Evolutionary conservation across 2,113 vertebrate genomes (phyloP), one percentile per base, ranked within the genome.

Genomic region (Periophthalmus modestus): DNA sequence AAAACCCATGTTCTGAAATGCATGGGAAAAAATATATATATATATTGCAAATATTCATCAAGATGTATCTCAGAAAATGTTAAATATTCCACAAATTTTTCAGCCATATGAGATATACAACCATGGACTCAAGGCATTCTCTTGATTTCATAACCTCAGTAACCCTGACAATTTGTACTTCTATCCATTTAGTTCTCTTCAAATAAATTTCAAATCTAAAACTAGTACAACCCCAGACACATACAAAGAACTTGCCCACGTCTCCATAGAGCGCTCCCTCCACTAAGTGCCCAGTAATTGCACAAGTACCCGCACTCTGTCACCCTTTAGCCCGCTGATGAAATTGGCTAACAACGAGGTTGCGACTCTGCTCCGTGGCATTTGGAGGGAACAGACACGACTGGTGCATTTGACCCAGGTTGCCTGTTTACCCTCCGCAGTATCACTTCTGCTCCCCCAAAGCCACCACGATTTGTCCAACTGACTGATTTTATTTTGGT

Each of bases 371-470:
- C 74, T 66, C 79, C 63, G 21, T 68, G 82, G 82, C 80, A 80
- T 83, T 82, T 83, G 54, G n/a, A 23, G 57, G 16, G 73, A 76
- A 73, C 75, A 77, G 62, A 71, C 65, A 74, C 77, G 77, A 61
- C 75, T 10, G 4, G 78, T 65, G 72, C 76, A 79, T 76, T 84
- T 89, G 89, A 85, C 85, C 82, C 71, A 79, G 87, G 85, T 79
- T 74, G 88, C 79, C 89, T 92, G 92, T 93, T 91, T 90, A 91
- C 91, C 89, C 89, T 90, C 93, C 3, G 48, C 48, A n/a, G n/a
- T n/a, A n/a, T n/a, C n/a, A n/a, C n/a, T n/a, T n/a, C n/a, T n/a
- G n/a, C n/a, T n/a, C n/a, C n/a, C n/a, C n/a, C n/a, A n/a, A n/a
- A n/a, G n/a, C n/a, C n/a, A n/a, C 28, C 1, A 28, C 28, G 28